Percentiles rank a stretch among this genome's conserved stretches.
Conservation (phyloP, 2,888 invertebrate species). For the Aphodius granarius region DNA sequence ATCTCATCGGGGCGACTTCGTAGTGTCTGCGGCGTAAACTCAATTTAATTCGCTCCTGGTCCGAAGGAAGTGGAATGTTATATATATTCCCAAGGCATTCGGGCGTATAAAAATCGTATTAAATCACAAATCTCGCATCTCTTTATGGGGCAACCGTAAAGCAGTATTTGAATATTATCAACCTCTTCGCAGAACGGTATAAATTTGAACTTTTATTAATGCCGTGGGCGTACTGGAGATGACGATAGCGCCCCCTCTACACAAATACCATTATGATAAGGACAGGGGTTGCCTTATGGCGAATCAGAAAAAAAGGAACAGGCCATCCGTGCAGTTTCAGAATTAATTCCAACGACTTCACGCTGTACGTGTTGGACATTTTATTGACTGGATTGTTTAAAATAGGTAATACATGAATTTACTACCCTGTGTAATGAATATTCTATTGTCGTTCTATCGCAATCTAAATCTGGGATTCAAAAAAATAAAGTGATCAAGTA, state of each 20-base stretch:
- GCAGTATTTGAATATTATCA: not conserved
- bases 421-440: too few relatives aligned
- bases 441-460: too few relatives aligned
- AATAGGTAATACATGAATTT: too few relatives aligned
- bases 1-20: not conserved
- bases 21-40: not conserved
- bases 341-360: not conserved
- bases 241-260: not conserved
- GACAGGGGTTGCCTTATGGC: not conserved
- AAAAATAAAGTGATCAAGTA: too few relatives aligned
- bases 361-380: too few relatives aligned
- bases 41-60: not conserved
- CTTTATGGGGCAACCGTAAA: not conserved
- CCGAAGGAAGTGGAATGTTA: not conserved
- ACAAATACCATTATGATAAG: not conserved
- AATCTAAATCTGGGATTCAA: too few relatives aligned
- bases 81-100: not conserved
- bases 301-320: not conserved
- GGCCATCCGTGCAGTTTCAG: not conserved
- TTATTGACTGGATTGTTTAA: too few relatives aligned
- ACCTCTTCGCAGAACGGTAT: not conserved
- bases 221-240: not conserved
- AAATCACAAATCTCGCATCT: not conserved
- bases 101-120: not conserved
- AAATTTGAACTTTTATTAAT: not conserved